Evolutionary conservation across 2,888 invertebrate species (phyloP).

Genomic region (Andrena flavipes): DNA sequence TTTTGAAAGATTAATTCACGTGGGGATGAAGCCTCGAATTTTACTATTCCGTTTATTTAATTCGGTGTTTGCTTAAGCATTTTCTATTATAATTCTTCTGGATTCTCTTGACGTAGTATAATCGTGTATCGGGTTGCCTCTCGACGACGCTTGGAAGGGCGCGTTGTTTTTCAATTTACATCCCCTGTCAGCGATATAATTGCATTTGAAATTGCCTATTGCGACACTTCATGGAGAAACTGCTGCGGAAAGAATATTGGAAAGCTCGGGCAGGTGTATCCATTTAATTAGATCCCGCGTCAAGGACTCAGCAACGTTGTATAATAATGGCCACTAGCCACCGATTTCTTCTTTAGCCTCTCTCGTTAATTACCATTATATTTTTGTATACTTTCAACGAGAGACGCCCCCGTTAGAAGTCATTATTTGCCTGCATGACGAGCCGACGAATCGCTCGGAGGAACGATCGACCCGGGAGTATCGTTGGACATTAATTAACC

Average conservation of each 20-base stretch:
- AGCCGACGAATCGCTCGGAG: constrained; percentile 19
- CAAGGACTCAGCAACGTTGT: neutral
- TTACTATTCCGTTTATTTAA: no score
- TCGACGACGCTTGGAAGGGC: constrained; percentile 22
- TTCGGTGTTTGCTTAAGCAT: neutral
- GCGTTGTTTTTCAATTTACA: constrained; percentile 23
- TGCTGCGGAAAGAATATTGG: neutral
- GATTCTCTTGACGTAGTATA: neutral
- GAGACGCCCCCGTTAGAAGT: neutral
- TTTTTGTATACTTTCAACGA: neutral
- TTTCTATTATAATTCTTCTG: neutral
- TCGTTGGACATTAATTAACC: constrained; percentile 66
- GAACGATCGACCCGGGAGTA: constrained; percentile 37
- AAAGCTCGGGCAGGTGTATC: neutral
- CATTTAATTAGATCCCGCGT: neutral
- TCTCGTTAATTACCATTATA: no score
- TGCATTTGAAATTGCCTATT: constrained; percentile 21
- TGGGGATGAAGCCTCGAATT: no score
- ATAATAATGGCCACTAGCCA: neutral
- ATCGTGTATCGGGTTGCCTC: constrained; percentile 10
- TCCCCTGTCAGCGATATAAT: constrained; percentile 25
- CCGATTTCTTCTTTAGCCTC: neutral
- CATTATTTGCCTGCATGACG: neutral
- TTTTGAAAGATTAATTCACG: no score
- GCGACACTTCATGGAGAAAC: neutral